phyloP scores from a whole-genome alignment of 2,113 vertebrate species.

The Leptosomus discolor region DNA sequence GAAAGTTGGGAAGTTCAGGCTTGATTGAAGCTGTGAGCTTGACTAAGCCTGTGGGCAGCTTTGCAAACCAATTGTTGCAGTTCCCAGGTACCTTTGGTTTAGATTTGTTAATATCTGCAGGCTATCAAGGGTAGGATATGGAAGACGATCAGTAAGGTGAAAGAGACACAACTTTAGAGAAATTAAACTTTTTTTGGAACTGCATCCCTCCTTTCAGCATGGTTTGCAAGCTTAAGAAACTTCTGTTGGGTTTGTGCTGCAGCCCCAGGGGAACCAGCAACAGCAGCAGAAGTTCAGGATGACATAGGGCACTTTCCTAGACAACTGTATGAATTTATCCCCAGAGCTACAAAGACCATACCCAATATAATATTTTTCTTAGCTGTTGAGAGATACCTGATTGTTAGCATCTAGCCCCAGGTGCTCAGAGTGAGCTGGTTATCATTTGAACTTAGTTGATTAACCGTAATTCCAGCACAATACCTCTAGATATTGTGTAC shows the following conservation, averaged over 20 bases:
- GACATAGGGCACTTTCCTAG: fast-evolving
- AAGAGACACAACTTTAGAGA: neutral
- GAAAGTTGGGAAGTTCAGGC: neutral
- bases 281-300: neutral
- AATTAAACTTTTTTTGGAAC: neutral
- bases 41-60: neutral
- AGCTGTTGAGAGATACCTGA: neutral
- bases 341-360: neutral
- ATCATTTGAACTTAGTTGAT: neutral
- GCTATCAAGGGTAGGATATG: neutral
- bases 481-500: neutral
- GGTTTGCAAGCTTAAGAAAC: neutral
- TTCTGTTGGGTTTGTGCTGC: neutral
- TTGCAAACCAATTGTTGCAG: neutral
- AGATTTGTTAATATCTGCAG: neutral
- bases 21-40: neutral
- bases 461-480: neutral
- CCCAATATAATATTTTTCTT: neutral
- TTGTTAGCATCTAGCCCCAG: neutral
- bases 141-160: neutral
- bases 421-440: neutral
- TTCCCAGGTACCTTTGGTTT: neutral
- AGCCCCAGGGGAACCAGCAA: neutral
- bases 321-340: neutral
- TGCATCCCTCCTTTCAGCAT: neutral